A percentile compares a stretch with the other conserved stretches of the same genome.
phyloP scores from a whole-genome alignment of 2,797 vertebrate genomes.

The Lacerta viridis region DNA sequence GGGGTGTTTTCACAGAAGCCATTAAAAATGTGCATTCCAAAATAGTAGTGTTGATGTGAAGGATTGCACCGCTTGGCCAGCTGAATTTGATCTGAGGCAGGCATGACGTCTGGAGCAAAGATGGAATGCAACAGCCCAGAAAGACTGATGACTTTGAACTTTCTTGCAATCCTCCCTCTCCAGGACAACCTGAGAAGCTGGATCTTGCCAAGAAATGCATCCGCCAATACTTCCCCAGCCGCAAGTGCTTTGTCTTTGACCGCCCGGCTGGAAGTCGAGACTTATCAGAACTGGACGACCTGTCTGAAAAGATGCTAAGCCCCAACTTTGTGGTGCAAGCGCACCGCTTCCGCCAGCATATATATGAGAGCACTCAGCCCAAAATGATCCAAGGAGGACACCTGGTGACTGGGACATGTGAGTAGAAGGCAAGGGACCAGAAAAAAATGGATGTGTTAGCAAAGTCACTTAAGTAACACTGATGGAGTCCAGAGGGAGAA shows the following conservation, averaged over 20 bases:
- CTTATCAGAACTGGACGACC: constrained; percentile 68
- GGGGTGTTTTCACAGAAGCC: not conserved
- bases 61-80: not conserved
- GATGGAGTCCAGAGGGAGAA: not conserved
- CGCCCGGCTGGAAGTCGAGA: constrained; percentile 57
- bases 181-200: not conserved
- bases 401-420: constrained; percentile 72
- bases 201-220: constrained; percentile 71
- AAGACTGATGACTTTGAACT: not conserved
- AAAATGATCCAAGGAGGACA: constrained; percentile 75
- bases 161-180: not conserved
- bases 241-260: constrained; percentile 81
- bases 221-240: constrained; percentile 75
- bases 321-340: constrained; percentile 73
- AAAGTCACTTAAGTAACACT: too few species aligned
- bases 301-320: constrained; percentile 63
- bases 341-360: constrained; percentile 70
- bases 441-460: too few species aligned
- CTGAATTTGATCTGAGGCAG: not conserved
- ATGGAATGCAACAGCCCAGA: not conserved
- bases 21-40: not conserved
- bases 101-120: not conserved
- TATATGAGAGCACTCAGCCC: constrained; percentile 61
- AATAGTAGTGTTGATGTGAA: too few species aligned
- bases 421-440: constrained; percentile 50